Conservation (phyloP, 2,113 vertebrate species). For the Monopterus albus region DNA sequence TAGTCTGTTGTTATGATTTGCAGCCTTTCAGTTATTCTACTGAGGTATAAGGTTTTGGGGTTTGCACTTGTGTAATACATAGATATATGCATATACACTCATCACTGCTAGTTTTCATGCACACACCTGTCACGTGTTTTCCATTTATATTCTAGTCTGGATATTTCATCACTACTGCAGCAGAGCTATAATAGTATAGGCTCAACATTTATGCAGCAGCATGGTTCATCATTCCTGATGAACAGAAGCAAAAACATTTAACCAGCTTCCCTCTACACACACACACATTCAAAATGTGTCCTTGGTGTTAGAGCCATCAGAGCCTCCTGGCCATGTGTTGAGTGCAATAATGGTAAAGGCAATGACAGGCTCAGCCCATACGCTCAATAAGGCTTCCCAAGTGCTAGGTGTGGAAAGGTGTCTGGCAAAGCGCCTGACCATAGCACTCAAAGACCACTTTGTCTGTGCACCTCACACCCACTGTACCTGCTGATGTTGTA, state of each 20-base stretch:
- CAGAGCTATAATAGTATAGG: constrained; percentile 31
- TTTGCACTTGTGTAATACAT: constrained; percentile 8
- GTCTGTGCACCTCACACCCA: constrained; percentile 76
- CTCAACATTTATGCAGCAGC: constrained; percentile 50
- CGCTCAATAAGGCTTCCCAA: constrained; percentile 80
- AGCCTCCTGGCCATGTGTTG: constrained; percentile 67
- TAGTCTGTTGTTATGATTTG: constrained; percentile 58
- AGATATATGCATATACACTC: neutral
- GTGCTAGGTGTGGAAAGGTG: constrained; percentile 85
- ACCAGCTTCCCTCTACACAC: constrained; percentile 40
- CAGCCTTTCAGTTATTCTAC: constrained; percentile 43
- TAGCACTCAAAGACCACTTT: constrained; percentile 86
- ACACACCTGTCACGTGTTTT: constrained; percentile 55
- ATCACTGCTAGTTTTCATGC: constrained; percentile 24
- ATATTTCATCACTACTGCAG: constrained; percentile 40
- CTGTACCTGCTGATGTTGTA: constrained; percentile 83
- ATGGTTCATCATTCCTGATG: constrained; percentile 13
- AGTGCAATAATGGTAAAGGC: constrained; percentile 79
- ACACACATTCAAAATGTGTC: constrained; percentile 29
- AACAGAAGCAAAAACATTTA: constrained; percentile 71
- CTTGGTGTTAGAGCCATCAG: constrained; percentile 64
- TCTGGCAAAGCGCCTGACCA: constrained; percentile 84
- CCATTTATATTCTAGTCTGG: constrained; percentile 41
- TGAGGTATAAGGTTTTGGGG: constrained; percentile 3
- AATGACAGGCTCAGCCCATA: constrained; percentile 55